Evolutionary conservation across 2,113 vertebrate species (phyloP), one percentile per base, ranked within the genome.

Genomic region (Vidua macroura): DNA sequence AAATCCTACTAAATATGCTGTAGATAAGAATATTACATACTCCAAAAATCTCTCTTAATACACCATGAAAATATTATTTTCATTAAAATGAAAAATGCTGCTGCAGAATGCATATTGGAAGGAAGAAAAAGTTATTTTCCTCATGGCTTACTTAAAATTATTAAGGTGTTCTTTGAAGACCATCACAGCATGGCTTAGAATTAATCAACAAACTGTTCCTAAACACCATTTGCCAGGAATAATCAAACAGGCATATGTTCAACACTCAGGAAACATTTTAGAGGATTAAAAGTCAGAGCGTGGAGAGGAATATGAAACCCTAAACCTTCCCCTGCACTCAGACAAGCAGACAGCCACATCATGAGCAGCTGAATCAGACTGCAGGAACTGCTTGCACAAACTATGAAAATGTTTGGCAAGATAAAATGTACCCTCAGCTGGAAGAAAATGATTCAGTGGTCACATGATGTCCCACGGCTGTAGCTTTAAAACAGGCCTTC

Each of bases 371-470:
- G 96, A 95, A 96, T 96, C 94, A 97, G 82, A 91, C 93, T 83
- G 58, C 84, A 94, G 91, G 91, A 96, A 78, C 92, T 83, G 90
- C 87, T 96, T 92, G 67, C 95, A 96, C 85, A 96, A 95, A 94
- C 90, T 84, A 67, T 88, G 95, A 94, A 93, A 95, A 96, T 60
- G 72, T 93, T 95, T 96, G 94, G 96, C 87, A 90, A 96, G 91
- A 94, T 94, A 83, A 95, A 97, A 95, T 78, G 83, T 97, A 88
- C 92, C 63, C 94, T 96, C 92, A 96, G 92, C 95, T 97, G 96
- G 83, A 96, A 75, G 89, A 94, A 95, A 97, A 95, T 97, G 92
- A 97, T 94, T 97, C 95, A 95, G 75, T 72, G 93, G 67, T 98
- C 97, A 97, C 96, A 93, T 97, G 96, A 77, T 93, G 90, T 93